Conservation (phyloP, 2,797 vertebrate species). For the Chromobotia macracanthus region DNA sequence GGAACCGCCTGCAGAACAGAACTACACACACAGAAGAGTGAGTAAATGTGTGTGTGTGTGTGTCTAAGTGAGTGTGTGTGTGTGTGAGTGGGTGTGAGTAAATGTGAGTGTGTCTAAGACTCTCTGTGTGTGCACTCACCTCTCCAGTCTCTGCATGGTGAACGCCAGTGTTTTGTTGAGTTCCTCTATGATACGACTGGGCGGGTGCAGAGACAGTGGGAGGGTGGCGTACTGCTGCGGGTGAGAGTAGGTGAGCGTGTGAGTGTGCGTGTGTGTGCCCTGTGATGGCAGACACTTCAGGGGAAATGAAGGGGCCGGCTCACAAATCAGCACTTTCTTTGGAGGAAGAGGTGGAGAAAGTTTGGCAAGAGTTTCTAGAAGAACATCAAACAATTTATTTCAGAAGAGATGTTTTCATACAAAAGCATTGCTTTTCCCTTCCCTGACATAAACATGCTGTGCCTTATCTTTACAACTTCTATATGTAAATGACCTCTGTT, state of each 20-base stretch:
- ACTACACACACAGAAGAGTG: conserved; percentile 68
- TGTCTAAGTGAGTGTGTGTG: neutral
- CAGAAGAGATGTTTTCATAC: too few species aligned
- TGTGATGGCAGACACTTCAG: conserved; percentile 88
- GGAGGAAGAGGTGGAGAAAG: conserved; percentile 97
- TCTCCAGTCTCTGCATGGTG: conserved; percentile 98
- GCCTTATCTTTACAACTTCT: too few species aligned
- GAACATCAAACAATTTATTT: neutral
- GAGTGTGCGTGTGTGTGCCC: conserved; percentile 76
- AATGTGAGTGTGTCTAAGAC: too few species aligned
- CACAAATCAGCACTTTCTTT: conserved; percentile 98
- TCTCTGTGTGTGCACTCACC: conserved; percentile 74
- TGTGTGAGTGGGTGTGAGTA: neutral
- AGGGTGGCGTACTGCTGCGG: conserved; percentile 85
- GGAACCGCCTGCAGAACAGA: conserved; percentile 90
- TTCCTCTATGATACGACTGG: conserved; percentile 94
- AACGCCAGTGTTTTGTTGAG: conserved; percentile 96
- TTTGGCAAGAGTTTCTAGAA: conserved; percentile 82
- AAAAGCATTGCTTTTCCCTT: too few species aligned
- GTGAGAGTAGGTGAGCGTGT: conserved; percentile 80
- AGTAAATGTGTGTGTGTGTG: too few species aligned
- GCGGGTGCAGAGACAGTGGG: conserved; percentile 83
- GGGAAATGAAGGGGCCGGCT: conserved; percentile 84
- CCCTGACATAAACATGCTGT: too few species aligned
- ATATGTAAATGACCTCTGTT: neutral